Evolutionary conservation across 2,797 vertebrate species (phyloP).

Genomic region (Cryptoprocta ferox): DNA sequence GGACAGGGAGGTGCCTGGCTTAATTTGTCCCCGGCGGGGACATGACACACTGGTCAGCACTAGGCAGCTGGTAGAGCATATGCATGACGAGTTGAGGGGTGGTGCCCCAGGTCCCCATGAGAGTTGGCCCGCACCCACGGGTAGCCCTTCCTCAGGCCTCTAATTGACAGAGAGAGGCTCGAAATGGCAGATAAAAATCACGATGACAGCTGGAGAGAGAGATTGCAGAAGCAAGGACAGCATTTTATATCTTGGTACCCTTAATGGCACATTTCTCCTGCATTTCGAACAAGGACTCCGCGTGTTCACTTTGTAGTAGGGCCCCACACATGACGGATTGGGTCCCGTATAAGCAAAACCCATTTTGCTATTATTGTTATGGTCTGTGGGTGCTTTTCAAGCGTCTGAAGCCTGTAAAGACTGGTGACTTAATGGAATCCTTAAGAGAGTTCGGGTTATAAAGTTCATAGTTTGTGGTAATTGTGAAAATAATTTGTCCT

Average conservation of each 20-base stretch:
- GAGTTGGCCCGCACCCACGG: background rate
- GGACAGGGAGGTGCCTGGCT: background rate
- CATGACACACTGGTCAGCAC: background rate
- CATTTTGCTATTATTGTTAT: background rate
- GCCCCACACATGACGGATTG: background rate
- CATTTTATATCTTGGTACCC: background rate
- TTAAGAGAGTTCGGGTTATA: background rate
- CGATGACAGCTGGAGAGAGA: background rate
- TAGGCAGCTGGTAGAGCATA: background rate
- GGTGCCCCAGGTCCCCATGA: background rate
- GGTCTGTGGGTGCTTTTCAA: background rate
- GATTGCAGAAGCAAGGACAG: background rate
- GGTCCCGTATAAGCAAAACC: background rate
- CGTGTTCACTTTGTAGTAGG: background rate
- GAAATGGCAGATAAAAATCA: background rate
- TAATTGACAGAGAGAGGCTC: background rate
- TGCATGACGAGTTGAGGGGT: too few relatives aligned
- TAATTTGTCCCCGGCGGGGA: background rate
- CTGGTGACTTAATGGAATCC: background rate
- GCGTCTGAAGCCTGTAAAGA: background rate
- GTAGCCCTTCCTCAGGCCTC: background rate
- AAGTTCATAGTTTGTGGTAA: background rate
- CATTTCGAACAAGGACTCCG: background rate
- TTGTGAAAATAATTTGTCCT: background rate
- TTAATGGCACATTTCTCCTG: background rate